A percentile compares a stretch with the other conserved stretches of the same genome.
Evolutionary conservation across 2,113 vertebrate species (phyloP).

Genomic region (Zosterops japonicus): DNA sequence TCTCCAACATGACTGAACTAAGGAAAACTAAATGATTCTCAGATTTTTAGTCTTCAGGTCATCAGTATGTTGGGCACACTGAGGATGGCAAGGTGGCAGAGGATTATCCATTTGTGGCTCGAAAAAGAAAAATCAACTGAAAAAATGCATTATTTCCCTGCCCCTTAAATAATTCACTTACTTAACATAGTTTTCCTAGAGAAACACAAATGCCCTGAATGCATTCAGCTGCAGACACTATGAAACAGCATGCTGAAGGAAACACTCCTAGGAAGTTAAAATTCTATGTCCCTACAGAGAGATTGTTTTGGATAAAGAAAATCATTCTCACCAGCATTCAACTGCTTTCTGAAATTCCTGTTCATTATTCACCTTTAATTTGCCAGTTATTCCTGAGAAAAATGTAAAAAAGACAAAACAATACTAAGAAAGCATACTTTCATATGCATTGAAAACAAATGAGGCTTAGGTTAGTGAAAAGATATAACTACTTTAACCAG

Average conservation of each 20-base stretch:
- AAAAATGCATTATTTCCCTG: background rate
- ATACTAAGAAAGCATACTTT: background rate
- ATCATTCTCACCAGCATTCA: slow-evolving; percentile 35
- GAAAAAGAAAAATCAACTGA: background rate
- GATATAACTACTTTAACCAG: background rate
- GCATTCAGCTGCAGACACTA: background rate
- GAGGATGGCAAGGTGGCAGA: background rate
- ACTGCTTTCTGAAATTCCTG: slow-evolving; percentile 37
- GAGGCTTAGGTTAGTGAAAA: background rate
- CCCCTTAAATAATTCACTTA: background rate
- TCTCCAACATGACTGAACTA: background rate
- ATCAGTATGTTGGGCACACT: background rate
- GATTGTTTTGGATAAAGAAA: background rate
- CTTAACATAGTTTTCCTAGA: background rate
- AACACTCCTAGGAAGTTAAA: background rate
- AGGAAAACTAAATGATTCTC: background rate
- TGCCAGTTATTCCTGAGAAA: slow-evolving; percentile 39
- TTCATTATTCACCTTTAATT: slow-evolving; percentile 42
- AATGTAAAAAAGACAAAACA: background rate
- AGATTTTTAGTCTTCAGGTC: background rate
- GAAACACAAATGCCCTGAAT: background rate
- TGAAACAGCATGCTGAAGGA: background rate
- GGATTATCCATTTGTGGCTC: background rate
- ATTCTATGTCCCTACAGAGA: background rate
- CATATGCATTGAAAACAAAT: background rate